A percentile compares a stretch with the other conserved stretches of the same genome.
phyloP scores from a whole-genome alignment of 2,888 invertebrate genomes.

The Phengaris arion region DNA sequence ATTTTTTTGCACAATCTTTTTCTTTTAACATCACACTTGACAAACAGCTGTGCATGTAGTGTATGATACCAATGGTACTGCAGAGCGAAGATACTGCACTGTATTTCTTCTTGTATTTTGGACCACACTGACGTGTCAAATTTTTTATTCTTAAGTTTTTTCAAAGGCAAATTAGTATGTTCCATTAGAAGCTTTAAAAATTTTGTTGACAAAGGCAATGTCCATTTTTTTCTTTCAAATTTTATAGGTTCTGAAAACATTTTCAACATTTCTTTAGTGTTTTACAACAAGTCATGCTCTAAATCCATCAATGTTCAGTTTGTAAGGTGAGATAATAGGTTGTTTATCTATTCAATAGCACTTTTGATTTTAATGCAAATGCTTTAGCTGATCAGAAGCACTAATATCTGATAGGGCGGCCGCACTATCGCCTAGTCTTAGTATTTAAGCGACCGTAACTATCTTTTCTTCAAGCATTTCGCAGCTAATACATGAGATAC shows the following conservation, averaged over 20 bases:
- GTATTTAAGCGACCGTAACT: too few species aligned
- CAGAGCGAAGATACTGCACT: constrained; percentile 49
- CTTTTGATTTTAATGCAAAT: too few species aligned
- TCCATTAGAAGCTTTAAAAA: constrained; percentile 54
- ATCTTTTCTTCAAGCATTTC: too few species aligned
- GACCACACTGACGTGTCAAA: constrained; percentile 58
- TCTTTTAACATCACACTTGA: constrained; percentile 53
- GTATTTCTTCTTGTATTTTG: constrained; percentile 52
- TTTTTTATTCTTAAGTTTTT: constrained; percentile 54
- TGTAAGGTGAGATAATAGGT: too few species aligned
- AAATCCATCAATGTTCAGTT: too few species aligned
- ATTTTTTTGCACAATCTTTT: constrained; percentile 49
- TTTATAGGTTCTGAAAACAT: constrained; percentile 47
- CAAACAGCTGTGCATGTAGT: constrained; percentile 63
- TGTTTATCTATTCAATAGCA: too few species aligned
- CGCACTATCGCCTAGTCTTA: too few species aligned
- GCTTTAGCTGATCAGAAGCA: too few species aligned
- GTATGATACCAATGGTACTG: constrained; percentile 56
- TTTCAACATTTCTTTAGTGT: too few species aligned
- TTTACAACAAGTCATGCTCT: too few species aligned
- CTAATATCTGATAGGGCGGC: too few species aligned
- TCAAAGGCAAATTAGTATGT: constrained; percentile 49
- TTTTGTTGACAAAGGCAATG: constrained; percentile 51
- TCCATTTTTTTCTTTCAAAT: constrained; percentile 55
- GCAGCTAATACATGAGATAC: not conserved